Evolutionary conservation across 2,888 invertebrate species (phyloP), one percentile per base, ranked within the genome.

Genomic region (Venusia cambrica): DNA sequence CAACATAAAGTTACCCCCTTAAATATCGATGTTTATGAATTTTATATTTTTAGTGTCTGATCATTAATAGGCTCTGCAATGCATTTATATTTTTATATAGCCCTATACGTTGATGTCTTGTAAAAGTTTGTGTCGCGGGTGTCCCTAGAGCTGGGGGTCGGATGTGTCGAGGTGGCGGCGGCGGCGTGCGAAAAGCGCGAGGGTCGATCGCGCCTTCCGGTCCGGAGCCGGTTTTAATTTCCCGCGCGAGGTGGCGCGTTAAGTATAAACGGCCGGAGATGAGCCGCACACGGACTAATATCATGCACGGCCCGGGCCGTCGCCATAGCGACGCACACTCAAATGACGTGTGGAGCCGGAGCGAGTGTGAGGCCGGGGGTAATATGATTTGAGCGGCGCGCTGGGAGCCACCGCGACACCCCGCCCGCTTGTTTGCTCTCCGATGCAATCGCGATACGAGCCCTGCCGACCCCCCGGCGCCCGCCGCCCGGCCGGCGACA

Each of bases 321-420:
- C 88, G 88, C 89, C 90, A 88, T 89, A 87, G 90, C 89, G 89
- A 90, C 90, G 89, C 88, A 88, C 88, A 87, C 89, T 88, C 88
- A 89, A 89, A 90, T 90, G 90, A 90, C 90, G 90, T 90, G 90
- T 90, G 90, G 70, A 76, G 73, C 57, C 62, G 52, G 58, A 50
- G 54, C 62, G 67, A 72, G 81, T 74, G 77, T 76, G 78, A 71
- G 80, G 66, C 68, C 59, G 78, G 83, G 80, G 85, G 85, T 85
- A 84, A 85, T 84, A 87, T 85, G 85, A 85, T 85, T 85, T 85
- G 83, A 83, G 78, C 80, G 70, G 65, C 70, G 71, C 80, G 70
- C 64, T 69, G 71, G 73, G 70, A 71, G 67, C 58, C 64, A 50
- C 61, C 64, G 72, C 77, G 71, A 70, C 75, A 73, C 80, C 78